Conservation (phyloP, 2,797 vertebrate genomes). For the Muscicapa striata region DNA sequence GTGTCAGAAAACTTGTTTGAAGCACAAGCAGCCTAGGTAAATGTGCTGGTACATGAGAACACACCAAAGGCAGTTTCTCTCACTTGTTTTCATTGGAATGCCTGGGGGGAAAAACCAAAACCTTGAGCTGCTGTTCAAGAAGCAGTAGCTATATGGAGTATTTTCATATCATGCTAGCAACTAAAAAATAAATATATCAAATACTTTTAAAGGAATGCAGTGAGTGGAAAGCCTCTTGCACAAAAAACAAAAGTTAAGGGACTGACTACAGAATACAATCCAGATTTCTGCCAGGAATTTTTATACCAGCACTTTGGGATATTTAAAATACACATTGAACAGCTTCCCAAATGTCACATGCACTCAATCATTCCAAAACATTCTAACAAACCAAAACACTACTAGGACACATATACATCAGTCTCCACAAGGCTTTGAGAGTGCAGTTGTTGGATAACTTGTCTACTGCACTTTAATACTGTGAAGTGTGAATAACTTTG, state of each 20-base stretch:
- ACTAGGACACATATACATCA: background rate
- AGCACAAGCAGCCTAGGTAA: conserved; percentile 40
- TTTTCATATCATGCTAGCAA: conserved; percentile 49
- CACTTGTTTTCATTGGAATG: conserved; percentile 51
- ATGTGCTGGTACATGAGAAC: conserved; percentile 20
- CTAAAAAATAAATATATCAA: conserved; percentile 49
- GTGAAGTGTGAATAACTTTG: background rate
- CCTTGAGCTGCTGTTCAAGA: conserved; percentile 22
- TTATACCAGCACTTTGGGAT: background rate
- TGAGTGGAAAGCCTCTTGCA: conserved; percentile 2
- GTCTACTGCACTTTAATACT: background rate
- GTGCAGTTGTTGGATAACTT: background rate
- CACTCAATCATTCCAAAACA: background rate
- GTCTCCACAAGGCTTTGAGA: background rate
- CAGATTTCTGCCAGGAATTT: background rate
- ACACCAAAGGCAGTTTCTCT: conserved; percentile 40
- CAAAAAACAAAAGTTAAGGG: background rate
- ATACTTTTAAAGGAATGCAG: conserved; percentile 40
- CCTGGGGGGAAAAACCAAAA: background rate
- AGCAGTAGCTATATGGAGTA: conserved; percentile 19
- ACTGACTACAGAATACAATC: background rate
- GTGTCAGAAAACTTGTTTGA: conserved; percentile 52
- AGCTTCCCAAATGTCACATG: background rate
- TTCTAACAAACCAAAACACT: background rate
- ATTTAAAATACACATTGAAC: background rate